Evolutionary conservation across 1,140 invertebrate species (phyloP), one percentile per base, ranked within the genome.

Genomic region (Trichonephila clavata): DNA sequence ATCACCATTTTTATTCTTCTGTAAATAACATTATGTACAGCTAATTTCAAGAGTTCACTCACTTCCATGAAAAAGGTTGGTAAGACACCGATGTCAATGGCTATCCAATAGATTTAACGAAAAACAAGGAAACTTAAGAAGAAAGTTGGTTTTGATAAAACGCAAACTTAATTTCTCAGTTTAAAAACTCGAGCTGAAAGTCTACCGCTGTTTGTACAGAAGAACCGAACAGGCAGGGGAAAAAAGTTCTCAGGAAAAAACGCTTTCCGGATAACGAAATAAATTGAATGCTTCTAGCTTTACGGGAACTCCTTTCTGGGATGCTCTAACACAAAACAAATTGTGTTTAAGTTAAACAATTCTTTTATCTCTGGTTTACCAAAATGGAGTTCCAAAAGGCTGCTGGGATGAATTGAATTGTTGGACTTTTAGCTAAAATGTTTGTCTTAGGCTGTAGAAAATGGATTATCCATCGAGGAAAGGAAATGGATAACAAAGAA

Each of bases 321-420:
- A 83, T 65, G 68, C 80, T 63, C 80, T 39, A 92, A 84, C 43
- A 65, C 32, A 84, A 84, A 91, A 84, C 80, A 84, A 92, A 92
- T 92, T 92, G 77, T 92, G 43, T 92, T 71, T 92, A 92, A 92
- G 77, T 84, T 83, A 84, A 92, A 71, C 77, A 92, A 92, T 92
- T 92, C 80, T 84, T 84, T 92, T 92, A 92, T 92, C 80, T 84
- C 39, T 57, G 27, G 32, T 63, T 65, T 77, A 63, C 77, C 59
- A 83, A 43, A 92, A 92, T 84, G 57, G 80, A 92, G 59, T 84
- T 92, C 20, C 24, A 83, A 90, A 81, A 59, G 50, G 27, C 68
- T 60, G 71, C 8, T 21, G 50, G 71, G 88, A 59, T 6, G 39
- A 86, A 89, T 89, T 89, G 86, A 89, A 89, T 89, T 89, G 61